A percentile compares a stretch with the other conserved stretches of the same genome.
phyloP scores from a whole-genome alignment of 2,797 vertebrate species.

The Girardinus metallicus region DNA sequence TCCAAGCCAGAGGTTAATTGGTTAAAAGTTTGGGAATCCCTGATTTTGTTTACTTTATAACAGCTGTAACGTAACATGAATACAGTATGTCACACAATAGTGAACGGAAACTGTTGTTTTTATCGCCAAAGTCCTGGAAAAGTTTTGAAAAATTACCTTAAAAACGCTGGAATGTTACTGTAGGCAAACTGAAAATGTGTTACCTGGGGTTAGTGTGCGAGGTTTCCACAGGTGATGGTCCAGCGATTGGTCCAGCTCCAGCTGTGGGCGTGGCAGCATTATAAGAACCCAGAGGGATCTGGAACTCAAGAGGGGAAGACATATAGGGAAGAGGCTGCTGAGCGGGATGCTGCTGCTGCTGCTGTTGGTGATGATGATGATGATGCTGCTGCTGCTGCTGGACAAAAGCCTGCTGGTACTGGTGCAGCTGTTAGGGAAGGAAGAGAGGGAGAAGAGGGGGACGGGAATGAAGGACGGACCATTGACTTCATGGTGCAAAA shows the following conservation, averaged over 20 bases:
- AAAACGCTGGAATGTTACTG: background rate
- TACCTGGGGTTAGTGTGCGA: constrained; percentile 83
- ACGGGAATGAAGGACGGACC: constrained; percentile 64
- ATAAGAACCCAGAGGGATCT: constrained; percentile 84
- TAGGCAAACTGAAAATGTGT: background rate
- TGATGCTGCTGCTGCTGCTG: constrained; percentile 83
- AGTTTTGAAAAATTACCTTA: too few species aligned
- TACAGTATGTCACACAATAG: too few species aligned
- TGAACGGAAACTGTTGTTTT: too few species aligned
- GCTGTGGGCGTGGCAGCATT: constrained; percentile 64
- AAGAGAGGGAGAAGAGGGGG: constrained; percentile 51
- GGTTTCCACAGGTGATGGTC: constrained; percentile 75
- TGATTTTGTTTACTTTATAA: too few species aligned
- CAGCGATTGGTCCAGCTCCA: constrained; percentile 61
- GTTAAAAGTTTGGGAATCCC: too few species aligned
- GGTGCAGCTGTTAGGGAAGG: constrained; percentile 85
- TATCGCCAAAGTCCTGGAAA: too few species aligned
- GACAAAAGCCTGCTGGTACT: constrained; percentile 91
- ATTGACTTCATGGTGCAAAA: constrained; percentile 61
- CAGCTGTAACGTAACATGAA: too few species aligned
- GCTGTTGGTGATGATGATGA: constrained; percentile 37
- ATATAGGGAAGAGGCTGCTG: constrained; percentile 86
- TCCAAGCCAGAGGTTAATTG: too few species aligned
- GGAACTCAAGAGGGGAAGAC: constrained; percentile 89
- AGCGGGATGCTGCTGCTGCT: constrained; percentile 77